Base-by-base conservation (phyloP, 2,797 vertebrate species). In the Gymnoscopelus braueri region DNA sequence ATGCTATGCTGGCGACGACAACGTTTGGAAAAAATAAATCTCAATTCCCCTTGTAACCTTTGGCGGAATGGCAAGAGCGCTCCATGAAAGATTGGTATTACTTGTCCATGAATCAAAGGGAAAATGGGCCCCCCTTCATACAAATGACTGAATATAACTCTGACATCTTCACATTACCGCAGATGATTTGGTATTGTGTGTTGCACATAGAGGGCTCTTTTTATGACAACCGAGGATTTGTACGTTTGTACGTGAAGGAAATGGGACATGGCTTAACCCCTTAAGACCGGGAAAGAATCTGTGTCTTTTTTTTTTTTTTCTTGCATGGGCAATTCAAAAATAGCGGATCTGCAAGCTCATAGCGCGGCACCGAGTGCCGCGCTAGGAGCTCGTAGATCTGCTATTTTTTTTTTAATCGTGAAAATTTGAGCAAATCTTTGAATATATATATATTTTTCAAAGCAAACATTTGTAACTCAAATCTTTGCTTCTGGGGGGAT, bases 31-130 rank as follows among this genome's bases (percentile, higher is more conserved):
- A 63, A 87, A 84, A 92, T 89, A 91, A 93, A 91, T 91, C 87
- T 87, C 72, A 69, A 87, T 91, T 92, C 92, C 88, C 82, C 87
- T 86, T 90, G 92, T 95, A 94, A 93, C 94, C 91, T 93, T 94
- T 88, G 88, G 87, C 90, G 88, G 92, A 82, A 84, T 86, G 81
- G 83, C 92, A 89, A 88, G 92, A 93, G 76, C 82, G 78, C 63
- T 63, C 80, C 86, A 92, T 94, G 88, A 94, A 94, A 94, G 92
- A 95, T 92, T 91, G 89, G 70, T 73, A 80, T 89, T 91, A 82
- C 91, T 82, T 81, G 81, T 90, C 86, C 78, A 91, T 96, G 93
- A 94, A 95, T 95, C 94, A 87, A 93, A 88, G 91, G 85, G 87
- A 92, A 95, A 91, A 94, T 72, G 75, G 89, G 8, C 7, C 39